Conservation (phyloP, 2,797 vertebrate species). For the Hippopotamyrus pictus region DNA sequence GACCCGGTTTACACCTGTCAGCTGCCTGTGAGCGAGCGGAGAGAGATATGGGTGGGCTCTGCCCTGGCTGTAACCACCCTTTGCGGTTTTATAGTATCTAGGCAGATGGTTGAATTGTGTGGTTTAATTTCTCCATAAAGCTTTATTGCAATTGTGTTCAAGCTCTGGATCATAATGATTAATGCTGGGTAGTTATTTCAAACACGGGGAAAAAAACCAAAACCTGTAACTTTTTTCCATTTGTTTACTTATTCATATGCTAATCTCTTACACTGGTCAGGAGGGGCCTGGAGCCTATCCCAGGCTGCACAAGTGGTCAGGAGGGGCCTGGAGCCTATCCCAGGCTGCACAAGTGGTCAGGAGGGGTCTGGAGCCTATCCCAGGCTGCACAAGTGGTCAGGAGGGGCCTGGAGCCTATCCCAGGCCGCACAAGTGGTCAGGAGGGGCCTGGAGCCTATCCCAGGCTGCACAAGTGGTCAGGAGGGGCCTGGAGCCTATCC, state of each 20-base stretch:
- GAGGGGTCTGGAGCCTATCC: too few relatives aligned
- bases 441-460: background rate
- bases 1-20: slow-evolving; percentile 9
- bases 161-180: background rate
- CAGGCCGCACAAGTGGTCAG: background rate
- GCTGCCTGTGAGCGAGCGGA: background rate
- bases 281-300: background rate
- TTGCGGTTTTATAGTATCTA: background rate
- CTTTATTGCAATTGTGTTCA: background rate
- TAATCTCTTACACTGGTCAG: background rate
- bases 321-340: too few relatives aligned
- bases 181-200: background rate
- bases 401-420: background rate
- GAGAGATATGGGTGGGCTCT: background rate
- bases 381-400: background rate
- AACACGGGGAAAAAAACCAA: background rate
- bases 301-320: background rate
- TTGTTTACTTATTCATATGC: background rate
- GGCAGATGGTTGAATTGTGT: background rate
- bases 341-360: background rate
- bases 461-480: background rate
- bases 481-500: background rate
- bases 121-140: background rate
- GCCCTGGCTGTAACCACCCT: background rate
- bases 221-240: background rate